phyloP scores from a whole-genome alignment of 2,797 vertebrate species.

The Petrocephalus schoutedeni region DNA sequence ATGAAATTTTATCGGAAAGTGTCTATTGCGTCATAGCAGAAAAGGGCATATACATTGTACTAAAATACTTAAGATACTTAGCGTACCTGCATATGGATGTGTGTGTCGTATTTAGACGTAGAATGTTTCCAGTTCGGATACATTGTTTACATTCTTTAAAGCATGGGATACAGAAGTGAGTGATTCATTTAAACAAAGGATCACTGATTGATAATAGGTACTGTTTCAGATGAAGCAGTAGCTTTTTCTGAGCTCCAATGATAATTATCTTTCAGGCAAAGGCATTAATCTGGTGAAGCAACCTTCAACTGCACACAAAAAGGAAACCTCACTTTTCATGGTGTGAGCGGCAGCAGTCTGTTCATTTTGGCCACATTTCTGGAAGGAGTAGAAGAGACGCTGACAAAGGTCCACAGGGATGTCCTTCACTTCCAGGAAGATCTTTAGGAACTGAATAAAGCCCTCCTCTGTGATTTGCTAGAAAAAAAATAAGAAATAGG shows the following conservation, averaged over 20 bases:
- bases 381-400: slow-evolving; percentile 81
- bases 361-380: slow-evolving; percentile 58
- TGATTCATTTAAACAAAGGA: neutral
- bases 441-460: slow-evolving; percentile 79
- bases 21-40: neutral
- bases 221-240: neutral
- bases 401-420: slow-evolving; percentile 73
- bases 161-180: neutral
- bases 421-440: slow-evolving; percentile 78
- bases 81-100: neutral
- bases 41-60: neutral
- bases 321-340: slow-evolving; percentile 20
- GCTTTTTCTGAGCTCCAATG: neutral
- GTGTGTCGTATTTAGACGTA: neutral
- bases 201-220: neutral
- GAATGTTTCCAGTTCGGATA: neutral
- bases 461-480: slow-evolving; percentile 82
- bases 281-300: neutral
- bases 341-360: slow-evolving; percentile 38
- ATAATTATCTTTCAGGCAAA: neutral
- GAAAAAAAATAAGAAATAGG: neutral
- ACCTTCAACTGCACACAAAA: neutral
- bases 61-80: neutral
- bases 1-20: neutral
- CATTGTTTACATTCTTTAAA: neutral